Evolutionary conservation across 1,140 invertebrate genomes (phyloP).

Genomic region (Tetramorium parvispinum): DNA sequence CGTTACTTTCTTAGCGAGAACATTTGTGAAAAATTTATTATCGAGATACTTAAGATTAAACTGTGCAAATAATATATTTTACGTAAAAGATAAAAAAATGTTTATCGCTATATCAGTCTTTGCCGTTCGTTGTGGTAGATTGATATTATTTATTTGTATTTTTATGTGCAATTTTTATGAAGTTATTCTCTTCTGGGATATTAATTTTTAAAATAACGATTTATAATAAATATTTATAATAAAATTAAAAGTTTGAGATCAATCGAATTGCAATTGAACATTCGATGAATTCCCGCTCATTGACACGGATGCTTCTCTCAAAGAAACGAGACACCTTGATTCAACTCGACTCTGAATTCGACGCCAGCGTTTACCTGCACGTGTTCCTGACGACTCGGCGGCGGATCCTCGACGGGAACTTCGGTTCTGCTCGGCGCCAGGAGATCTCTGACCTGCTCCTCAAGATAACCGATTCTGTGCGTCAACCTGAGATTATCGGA

Average conservation of each 20-base stretch:
- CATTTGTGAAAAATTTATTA: not conserved
- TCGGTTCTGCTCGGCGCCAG: constrained; percentile 82
- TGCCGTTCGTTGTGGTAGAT: too few species aligned
- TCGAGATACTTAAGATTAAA: not conserved
- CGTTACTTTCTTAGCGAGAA: not conserved
- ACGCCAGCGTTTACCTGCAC: constrained; percentile 75
- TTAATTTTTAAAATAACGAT: constrained; percentile 12
- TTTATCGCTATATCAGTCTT: not conserved
- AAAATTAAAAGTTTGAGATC: not conserved
- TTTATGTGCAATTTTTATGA: not conserved
- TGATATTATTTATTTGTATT: not conserved
- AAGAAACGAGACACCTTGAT: not conserved
- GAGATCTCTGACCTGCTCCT: constrained; percentile 93
- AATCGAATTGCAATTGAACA: not conserved
- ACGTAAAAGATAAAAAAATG: not conserved
- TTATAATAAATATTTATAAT: not conserved
- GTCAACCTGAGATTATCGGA: constrained; percentile 93
- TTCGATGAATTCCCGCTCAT: not conserved
- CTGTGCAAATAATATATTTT: not conserved
- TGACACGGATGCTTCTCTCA: not conserved
- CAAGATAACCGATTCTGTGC: constrained; percentile 94
- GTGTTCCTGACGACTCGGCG: constrained; percentile 74
- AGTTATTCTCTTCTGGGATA: not conserved
- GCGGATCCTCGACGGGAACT: constrained; percentile 65
- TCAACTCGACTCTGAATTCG: not conserved